Conservation (phyloP, 2,113 vertebrate genomes). For the Dasyurus viverrinus region DNA sequence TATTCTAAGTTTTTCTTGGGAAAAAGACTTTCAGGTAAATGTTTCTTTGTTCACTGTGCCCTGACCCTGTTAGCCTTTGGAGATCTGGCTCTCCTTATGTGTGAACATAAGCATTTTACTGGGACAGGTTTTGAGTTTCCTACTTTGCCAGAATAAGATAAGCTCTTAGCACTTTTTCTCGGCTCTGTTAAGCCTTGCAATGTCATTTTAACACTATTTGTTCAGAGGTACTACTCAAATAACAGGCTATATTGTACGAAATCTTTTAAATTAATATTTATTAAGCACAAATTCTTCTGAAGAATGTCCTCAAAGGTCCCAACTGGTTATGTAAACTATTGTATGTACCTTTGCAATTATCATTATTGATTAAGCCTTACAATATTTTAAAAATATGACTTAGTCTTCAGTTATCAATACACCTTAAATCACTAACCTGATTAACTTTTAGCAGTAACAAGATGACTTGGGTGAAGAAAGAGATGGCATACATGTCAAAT, state of each 20-base stretch:
- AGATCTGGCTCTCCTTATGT: not conserved
- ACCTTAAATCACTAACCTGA: not conserved
- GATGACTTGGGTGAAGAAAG: not conserved
- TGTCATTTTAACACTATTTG: not conserved
- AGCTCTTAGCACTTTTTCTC: not conserved
- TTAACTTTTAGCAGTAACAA: not conserved
- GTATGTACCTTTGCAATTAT: not conserved
- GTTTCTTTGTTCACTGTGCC: not conserved
- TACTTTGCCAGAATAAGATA: not conserved
- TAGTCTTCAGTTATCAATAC: not conserved
- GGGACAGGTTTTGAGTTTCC: not conserved
- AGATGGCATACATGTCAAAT: not conserved
- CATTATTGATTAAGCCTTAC: not conserved
- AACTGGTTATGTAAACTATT: not conserved
- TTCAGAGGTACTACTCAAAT: not conserved
- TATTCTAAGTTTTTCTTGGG: not conserved
- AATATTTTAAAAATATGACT: not conserved
- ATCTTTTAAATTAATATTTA: not conserved
- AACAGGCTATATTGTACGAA: not conserved
- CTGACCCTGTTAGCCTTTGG: not conserved
- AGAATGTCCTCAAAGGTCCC: not conserved
- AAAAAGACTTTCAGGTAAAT: not conserved
- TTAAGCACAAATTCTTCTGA: not conserved
- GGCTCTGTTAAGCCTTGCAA: not conserved
- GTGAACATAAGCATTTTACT: not conserved